Evolutionary conservation across 2,797 vertebrate genomes (phyloP).

Genomic region (Cirrhinus molitorella): DNA sequence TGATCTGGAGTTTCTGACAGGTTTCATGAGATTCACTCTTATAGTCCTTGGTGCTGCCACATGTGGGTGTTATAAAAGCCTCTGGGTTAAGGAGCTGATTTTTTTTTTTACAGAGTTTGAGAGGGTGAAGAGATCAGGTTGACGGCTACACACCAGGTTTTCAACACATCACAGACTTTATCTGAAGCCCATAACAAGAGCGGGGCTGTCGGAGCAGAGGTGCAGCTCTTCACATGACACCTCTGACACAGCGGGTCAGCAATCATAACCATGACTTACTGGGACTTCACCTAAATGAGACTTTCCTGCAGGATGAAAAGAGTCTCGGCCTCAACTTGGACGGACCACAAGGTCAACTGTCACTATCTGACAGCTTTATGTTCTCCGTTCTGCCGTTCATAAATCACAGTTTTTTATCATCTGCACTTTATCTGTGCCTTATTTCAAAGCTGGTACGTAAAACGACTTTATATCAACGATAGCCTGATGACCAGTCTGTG

Average conservation of each 20-base stretch:
- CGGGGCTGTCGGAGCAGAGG: conserved; percentile 9
- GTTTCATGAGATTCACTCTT: conserved; percentile 45
- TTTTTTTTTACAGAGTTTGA: conserved; percentile 49
- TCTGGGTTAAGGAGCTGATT: conserved; percentile 45
- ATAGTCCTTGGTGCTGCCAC: conserved; percentile 22
- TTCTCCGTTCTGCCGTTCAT: conserved; percentile 65
- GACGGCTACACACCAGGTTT: conserved; percentile 32
- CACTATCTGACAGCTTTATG: conserved; percentile 81
- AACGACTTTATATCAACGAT: conserved; percentile 53
- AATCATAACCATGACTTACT: conserved; percentile 52
- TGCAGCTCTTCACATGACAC: conserved; percentile 55
- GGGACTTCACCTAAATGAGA: conserved; percentile 47
- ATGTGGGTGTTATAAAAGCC: conserved; percentile 47
- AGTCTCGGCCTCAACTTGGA: conserved; percentile 67
- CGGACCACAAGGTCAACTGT: conserved; percentile 77
- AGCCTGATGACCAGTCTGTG: conserved; percentile 10
- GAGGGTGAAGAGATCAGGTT: conserved; percentile 41
- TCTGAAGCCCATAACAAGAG: conserved; percentile 44
- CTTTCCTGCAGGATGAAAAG: conserved; percentile 62
- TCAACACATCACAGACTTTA: conserved; percentile 48
- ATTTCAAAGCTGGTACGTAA: conserved; percentile 58
- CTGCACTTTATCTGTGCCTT: conserved; percentile 75
- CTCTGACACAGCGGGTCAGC: conserved; percentile 51
- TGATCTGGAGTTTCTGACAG: conserved; percentile 4
- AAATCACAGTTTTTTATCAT: conserved; percentile 76